phyloP scores from a whole-genome alignment of 2,113 vertebrate genomes.

The Dissostichus mawsoni region DNA sequence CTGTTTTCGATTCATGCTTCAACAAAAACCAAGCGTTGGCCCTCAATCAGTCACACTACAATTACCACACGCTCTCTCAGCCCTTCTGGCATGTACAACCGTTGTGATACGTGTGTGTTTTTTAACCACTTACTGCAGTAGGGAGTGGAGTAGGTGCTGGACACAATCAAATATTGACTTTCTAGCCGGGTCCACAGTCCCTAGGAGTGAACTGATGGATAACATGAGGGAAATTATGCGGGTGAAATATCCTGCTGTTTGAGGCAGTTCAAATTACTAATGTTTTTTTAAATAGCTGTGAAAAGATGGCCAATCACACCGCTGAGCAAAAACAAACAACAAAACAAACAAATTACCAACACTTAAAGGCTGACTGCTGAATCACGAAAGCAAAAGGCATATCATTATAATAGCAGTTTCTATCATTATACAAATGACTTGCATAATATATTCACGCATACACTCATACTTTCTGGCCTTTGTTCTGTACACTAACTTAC shows the following conservation, averaged over 20 bases:
- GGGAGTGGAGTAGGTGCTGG: conserved; percentile 6
- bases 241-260: conserved; percentile 30
- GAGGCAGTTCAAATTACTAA: background rate
- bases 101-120: conserved; percentile 10
- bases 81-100: conserved; percentile 4
- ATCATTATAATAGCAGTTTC: background rate
- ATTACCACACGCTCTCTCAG: conserved; percentile 14
- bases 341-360: background rate
- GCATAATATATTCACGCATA: background rate
- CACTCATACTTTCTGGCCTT: background rate
- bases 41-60: conserved; percentile 38
- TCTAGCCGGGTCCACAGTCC: background rate
- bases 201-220: conserved; percentile 32
- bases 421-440: background rate
- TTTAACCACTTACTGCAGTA: conserved; percentile 1
- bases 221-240: conserved; percentile 31
- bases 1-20: conserved; percentile 29
- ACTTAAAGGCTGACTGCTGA: background rate
- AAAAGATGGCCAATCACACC: conserved; percentile 1
- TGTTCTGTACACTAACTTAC: background rate
- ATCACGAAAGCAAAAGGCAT: background rate
- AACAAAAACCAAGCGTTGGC: conserved; percentile 6
- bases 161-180: conserved; percentile 50
- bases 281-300: background rate
- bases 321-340: background rate